A percentile compares a stretch with the other conserved stretches of the same genome.
These are phyloP conservation scores for Hipposideros larvatus DNA, from an alignment of 2,797 vertebrate species.

Conservation along the genomic window DNA sequence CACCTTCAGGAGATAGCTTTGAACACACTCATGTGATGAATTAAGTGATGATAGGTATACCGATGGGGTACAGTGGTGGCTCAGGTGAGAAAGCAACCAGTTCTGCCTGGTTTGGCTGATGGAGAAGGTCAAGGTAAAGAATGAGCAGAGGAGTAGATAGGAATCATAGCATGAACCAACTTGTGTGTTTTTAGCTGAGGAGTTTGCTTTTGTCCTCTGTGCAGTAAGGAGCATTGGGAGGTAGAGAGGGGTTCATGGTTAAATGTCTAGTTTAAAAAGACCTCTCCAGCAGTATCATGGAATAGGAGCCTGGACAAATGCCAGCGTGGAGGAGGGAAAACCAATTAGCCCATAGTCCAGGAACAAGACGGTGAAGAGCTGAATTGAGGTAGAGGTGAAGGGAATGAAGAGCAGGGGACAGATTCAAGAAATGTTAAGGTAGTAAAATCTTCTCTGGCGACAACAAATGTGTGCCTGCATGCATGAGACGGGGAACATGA, in stretches of 20 bases:
- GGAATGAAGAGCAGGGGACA: background rate
- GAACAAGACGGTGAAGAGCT: background rate
- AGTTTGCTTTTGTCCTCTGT: background rate
- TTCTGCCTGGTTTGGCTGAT: background rate
- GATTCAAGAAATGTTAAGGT: background rate
- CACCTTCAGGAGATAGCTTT: background rate
- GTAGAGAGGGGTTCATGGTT: background rate
- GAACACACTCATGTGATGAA: background rate
- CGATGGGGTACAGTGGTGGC: background rate
- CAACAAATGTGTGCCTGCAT: background rate
- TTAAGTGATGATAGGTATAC: background rate
- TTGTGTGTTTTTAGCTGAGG: background rate
- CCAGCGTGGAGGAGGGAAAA: conserved; percentile 20
- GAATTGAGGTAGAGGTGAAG: background rate
- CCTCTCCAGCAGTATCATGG: background rate
- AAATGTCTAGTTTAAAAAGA: background rate
- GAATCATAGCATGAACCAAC: background rate
- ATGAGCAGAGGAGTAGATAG: background rate
- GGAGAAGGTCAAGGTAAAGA: background rate
- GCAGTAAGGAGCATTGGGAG: background rate
- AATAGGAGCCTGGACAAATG: background rate
- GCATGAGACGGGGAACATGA: background rate
- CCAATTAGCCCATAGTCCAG: background rate
- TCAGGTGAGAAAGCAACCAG: background rate
- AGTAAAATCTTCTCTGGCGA: background rate